These are phyloP conservation scores for Meles meles DNA, from an alignment of 2,113 vertebrate species.

Conservation along the genomic window DNA sequence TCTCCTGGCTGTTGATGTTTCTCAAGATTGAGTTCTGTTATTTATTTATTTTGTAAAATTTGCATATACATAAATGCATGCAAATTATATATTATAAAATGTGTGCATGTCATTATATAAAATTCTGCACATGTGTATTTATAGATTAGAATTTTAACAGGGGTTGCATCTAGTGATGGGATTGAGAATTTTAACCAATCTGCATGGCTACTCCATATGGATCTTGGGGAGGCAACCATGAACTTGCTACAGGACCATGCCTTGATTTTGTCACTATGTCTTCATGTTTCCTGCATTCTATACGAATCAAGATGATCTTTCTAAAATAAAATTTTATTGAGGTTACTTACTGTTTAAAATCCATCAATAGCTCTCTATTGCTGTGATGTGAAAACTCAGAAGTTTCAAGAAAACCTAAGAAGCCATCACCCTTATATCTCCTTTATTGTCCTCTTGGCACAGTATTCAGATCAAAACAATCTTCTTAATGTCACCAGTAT, in stretches of 20 bases:
- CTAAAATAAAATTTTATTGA: not conserved
- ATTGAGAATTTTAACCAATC: not conserved
- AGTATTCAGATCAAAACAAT: not conserved
- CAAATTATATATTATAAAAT: not conserved
- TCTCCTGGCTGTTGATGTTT: not conserved
- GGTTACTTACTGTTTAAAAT: not conserved
- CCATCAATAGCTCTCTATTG: not conserved
- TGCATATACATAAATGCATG: not conserved
- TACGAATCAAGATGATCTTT: not conserved
- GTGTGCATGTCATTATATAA: not conserved
- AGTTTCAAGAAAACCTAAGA: not conserved
- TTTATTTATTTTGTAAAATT: not conserved
- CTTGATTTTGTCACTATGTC: not conserved
- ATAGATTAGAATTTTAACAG: not conserved
- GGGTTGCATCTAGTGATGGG: not conserved
- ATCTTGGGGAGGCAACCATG: not conserved
- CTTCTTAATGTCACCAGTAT: not conserved
- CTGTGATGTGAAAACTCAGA: not conserved
- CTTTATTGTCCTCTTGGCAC: not conserved
- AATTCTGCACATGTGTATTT: not conserved
- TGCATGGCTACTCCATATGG: not conserved
- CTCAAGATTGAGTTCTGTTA: not conserved
- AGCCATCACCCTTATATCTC: not conserved
- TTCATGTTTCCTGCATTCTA: not conserved
- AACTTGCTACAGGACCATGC: fast-evolving